These are phyloP conservation scores for Eulemur albifrons DNA, from an alignment of 2,797 vertebrate genomes.

Conservation along the genomic window DNA sequence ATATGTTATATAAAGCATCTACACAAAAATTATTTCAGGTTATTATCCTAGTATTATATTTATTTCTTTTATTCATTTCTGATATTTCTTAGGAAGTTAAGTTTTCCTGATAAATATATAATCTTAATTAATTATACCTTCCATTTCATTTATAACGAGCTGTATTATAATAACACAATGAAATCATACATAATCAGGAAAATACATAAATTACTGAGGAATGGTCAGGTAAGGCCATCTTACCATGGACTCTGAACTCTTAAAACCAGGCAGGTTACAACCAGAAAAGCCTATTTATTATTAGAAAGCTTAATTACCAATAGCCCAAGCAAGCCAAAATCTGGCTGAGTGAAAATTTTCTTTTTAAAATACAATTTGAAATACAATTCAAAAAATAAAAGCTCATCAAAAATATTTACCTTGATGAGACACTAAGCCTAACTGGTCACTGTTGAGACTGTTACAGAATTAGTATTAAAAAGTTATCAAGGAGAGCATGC, in stretches of 20 bases:
- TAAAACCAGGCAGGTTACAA: not conserved
- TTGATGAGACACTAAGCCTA: not conserved
- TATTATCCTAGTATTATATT: not conserved
- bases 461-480: not conserved
- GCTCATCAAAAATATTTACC: not conserved
- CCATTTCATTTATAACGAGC: not conserved
- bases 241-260: slow-evolving; percentile 41
- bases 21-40: not conserved
- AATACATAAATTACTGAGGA: slow-evolving; percentile 45
- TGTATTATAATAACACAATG: slow-evolving; percentile 41
- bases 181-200: slow-evolving; percentile 38
- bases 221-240: not conserved
- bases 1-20: not conserved
- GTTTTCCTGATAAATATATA: slow-evolving; percentile 6
- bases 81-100: slow-evolving; percentile 57
- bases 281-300: slow-evolving; percentile 35
- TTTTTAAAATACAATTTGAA: slow-evolving; percentile 37
- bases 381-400: not conserved
- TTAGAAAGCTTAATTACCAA: not conserved
- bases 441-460: not conserved
- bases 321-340: slow-evolving; percentile 27
- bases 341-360: slow-evolving; percentile 18
- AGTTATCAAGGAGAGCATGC: not conserved
- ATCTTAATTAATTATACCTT: not conserved
- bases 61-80: slow-evolving; percentile 7